These are phyloP conservation scores for Sinella curviseta DNA, from an alignment of 1,140 invertebrate genomes.

Conservation along the genomic window DNA sequence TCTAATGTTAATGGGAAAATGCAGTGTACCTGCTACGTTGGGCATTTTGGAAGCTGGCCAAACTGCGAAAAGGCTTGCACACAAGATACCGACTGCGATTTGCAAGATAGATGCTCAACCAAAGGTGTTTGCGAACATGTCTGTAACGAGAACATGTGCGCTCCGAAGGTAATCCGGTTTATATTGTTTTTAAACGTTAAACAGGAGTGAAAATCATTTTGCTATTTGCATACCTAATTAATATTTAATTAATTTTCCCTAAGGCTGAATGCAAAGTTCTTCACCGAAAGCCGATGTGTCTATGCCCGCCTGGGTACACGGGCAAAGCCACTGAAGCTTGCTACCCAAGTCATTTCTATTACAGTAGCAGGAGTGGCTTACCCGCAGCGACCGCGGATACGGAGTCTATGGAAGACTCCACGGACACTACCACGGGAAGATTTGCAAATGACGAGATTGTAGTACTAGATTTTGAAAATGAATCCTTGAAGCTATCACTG, in stretches of 20 bases:
- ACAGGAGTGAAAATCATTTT: background rate
- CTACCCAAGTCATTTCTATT: conserved; percentile 17
- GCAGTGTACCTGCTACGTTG: background rate
- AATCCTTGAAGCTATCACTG: too few relatives aligned
- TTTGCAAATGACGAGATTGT: too few relatives aligned
- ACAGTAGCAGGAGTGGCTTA: background rate
- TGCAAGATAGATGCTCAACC: background rate
- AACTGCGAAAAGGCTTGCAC: background rate
- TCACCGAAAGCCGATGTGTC: conserved; percentile 72
- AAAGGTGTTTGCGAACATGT: background rate
- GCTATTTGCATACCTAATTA: background rate
- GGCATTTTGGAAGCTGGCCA: background rate
- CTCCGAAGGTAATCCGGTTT: background rate
- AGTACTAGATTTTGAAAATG: too few relatives aligned
- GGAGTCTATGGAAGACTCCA: background rate
- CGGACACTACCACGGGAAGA: background rate
- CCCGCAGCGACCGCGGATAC: background rate
- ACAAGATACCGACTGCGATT: background rate
- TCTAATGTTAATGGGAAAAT: background rate
- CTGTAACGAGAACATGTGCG: background rate
- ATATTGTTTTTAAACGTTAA: background rate
- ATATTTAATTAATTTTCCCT: conserved; percentile 47
- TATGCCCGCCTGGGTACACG: conserved; percentile 65
- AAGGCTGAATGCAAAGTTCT: conserved; percentile 69
- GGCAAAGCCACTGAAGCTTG: conserved; percentile 59